phyloP scores from a whole-genome alignment of 2,797 vertebrate species.

The Sebastes steindachneri region DNA sequence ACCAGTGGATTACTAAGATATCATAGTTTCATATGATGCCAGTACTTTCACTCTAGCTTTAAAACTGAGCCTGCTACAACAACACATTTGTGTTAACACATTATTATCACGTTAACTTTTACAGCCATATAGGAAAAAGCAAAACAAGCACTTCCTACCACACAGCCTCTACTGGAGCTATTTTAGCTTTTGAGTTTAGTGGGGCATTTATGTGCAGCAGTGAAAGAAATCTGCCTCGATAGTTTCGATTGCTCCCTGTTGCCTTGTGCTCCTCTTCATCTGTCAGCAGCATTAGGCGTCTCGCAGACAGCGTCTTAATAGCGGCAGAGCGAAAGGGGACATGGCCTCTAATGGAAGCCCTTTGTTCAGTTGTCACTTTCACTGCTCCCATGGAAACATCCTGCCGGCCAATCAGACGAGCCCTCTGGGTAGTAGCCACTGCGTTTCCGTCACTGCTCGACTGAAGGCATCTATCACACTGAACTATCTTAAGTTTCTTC shows the following conservation, averaged over 20 bases:
- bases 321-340: constrained; percentile 58
- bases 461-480: constrained; percentile 54
- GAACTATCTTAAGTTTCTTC: constrained; percentile 26
- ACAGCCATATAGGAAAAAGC: not conserved
- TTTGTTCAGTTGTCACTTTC: constrained; percentile 81
- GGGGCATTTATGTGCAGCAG: not conserved
- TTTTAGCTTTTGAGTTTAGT: constrained; percentile 1
- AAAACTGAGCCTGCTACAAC: too few species aligned
- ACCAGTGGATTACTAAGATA: too few species aligned
- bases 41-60: too few species aligned
- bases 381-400: constrained; percentile 72
- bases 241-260: constrained; percentile 41
- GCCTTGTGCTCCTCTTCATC: constrained; percentile 51
- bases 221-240: constrained; percentile 2
- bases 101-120: too few species aligned
- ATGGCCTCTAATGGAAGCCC: constrained; percentile 74
- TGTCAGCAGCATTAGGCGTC: constrained; percentile 65
- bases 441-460: constrained; percentile 25
- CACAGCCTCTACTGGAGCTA: not conserved
- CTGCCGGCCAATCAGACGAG: constrained; percentile 65
- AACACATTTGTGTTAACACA: too few species aligned
- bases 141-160: not conserved
- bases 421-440: constrained; percentile 45
- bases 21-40: too few species aligned
- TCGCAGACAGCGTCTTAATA: constrained; percentile 73